Percentiles rank a stretch among this genome's conserved stretches.
Conservation (phyloP, 2,797 vertebrate species). For the Sardinella longiceps region DNA sequence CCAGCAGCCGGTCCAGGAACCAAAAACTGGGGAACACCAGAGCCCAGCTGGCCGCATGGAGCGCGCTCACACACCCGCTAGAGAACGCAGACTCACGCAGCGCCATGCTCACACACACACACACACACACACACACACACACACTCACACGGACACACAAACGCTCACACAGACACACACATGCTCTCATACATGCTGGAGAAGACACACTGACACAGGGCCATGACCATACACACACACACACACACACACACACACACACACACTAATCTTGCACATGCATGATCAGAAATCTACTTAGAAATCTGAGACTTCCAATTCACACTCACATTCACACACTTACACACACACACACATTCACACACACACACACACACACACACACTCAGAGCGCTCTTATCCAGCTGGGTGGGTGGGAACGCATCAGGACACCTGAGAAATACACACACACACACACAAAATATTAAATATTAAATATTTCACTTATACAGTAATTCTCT, state of each 20-base stretch:
- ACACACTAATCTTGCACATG: no score
- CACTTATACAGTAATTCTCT: no score
- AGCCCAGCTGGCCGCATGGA: conserved; percentile 69
- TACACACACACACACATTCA: neutral
- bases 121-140: conserved; percentile 39
- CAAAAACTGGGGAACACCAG: conserved; percentile 85
- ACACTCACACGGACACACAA: neutral
- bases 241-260: neutral
- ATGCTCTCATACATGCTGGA: no score
- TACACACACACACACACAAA: neutral
- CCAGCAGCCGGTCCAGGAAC: conserved; percentile 79
- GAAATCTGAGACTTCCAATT: no score
- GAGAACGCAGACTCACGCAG: conserved; percentile 78
- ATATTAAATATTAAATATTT: no score
- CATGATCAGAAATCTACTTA: no score
- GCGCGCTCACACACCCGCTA: conserved; percentile 61
- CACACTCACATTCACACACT: neutral
- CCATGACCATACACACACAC: neutral
- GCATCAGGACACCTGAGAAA: neutral
- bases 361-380: neutral
- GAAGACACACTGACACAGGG: no score
- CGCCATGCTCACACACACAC: no score
- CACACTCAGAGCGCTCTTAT: neutral
- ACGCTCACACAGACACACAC: neutral
- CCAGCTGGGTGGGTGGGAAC: neutral